phyloP scores from a whole-genome alignment of 53 echinoderm and acorn worm genomes.

The Hippasteria phrygiana region DNA sequence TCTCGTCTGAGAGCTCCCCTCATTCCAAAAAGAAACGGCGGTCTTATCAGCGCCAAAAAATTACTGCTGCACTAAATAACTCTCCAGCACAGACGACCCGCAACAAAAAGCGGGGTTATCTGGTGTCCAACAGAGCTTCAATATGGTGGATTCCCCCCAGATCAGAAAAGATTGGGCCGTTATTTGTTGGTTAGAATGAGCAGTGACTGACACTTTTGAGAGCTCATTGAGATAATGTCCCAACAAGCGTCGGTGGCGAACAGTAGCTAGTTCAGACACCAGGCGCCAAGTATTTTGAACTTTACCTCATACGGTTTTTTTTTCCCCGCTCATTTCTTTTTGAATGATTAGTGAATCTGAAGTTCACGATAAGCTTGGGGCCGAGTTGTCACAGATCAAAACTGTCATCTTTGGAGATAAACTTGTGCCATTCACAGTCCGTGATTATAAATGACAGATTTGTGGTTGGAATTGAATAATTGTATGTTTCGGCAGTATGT shows the following conservation, averaged over 20 bases:
- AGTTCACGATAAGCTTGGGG: neutral
- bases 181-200: neutral
- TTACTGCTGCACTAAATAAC: conserved; percentile 35
- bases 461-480: neutral
- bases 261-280: conserved; percentile 42
- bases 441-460: conserved; percentile 4
- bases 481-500: neutral
- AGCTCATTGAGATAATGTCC: conserved; percentile 26
- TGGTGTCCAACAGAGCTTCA: conserved; percentile 1
- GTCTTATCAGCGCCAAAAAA: neutral
- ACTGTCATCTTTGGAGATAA: conserved; percentile 6
- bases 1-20: neutral
- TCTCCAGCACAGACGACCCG: neutral
- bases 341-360: neutral
- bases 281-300: conserved; percentile 66
- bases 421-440: conserved; percentile 18
- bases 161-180: conserved; percentile 9
- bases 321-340: neutral
- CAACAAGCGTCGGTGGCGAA: conserved; percentile 55
- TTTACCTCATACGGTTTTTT: neutral
- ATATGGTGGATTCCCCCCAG: neutral
- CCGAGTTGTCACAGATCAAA: conserved; percentile 12
- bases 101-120: conserved; percentile 33
- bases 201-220: conserved; percentile 30
- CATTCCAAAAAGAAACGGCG: neutral